Base-by-base conservation (phyloP, 2,113 vertebrate species). In the Setophaga coronata region DNA sequence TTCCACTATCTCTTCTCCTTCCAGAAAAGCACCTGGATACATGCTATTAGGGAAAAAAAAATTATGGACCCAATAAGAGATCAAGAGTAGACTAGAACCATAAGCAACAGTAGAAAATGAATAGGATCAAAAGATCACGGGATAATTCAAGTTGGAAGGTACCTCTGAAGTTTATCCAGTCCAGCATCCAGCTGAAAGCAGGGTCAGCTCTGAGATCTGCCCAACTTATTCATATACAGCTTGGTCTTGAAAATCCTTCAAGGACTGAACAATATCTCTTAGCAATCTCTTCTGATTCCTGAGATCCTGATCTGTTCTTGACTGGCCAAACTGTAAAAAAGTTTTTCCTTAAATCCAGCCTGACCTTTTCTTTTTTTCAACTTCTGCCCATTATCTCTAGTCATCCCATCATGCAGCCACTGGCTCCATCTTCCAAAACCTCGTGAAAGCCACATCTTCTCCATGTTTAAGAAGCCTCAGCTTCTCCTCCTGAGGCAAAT, bases 331-430 rank as follows among this genome's bases (percentile, higher is more conserved):
- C 14, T 21, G 5, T 24, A 53, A 38, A 71, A 19, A 48, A 6
- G 5, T 5, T 91, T 67, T 79, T 56, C n/a, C 34, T 83, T 84
- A 38, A 48, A 74, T 43, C n/a, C n/a, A 48, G 24, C 15, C 61
- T 33, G 29, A 79, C 42, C 14, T 91, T 74, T 21, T 20, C 43
- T 76, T 90, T 25, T 25, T 74, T 87, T 79, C 34, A 82, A 11
- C 19, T 74, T 91, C 66, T 72, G 20, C 7, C 29, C 2, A 1
- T 56, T 69, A 33, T 42, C 14, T 45, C 54, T 71, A 65, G 31
- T 50, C 38, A 18, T 66, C 20, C 14, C 13, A 48, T 21, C 34
- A 24, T 0, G 0, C 25, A 93, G 19, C 58, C 58, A 34, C n/a
- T 48, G 40, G 21, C 13, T 85, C 14, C 56, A 69, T 72, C 33